Evolutionary conservation across 2,888 invertebrate genomes (phyloP).

Genomic region (Lochmaea crataegi): DNA sequence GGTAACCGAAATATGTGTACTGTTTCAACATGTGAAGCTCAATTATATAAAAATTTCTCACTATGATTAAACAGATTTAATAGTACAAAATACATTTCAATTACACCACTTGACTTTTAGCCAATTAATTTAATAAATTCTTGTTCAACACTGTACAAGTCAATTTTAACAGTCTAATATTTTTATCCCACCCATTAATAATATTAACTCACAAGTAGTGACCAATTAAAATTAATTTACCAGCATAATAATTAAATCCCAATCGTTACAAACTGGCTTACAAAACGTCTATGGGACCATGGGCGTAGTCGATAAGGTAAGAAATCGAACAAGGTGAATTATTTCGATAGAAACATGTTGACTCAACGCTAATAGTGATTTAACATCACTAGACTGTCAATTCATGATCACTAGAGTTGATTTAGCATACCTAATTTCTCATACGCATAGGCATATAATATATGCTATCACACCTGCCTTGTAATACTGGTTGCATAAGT

Average conservation of each 20-base stretch:
- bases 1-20: too few relatives aligned
- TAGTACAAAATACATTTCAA: background rate
- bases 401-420: too few relatives aligned
- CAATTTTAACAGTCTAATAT: conserved; percentile 3
- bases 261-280: conserved; percentile 1
- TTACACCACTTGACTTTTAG: background rate
- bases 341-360: too few relatives aligned
- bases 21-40: too few relatives aligned
- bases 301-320: background rate
- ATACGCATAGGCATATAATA: too few relatives aligned
- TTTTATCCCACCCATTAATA: background rate
- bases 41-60: background rate
- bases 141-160: conserved; percentile 1
- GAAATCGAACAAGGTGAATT: too few relatives aligned
- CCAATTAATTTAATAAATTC: background rate
- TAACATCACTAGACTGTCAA: too few relatives aligned
- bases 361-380: too few relatives aligned
- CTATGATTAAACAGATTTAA: background rate
- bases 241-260: conserved; percentile 8
- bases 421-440: too few relatives aligned
- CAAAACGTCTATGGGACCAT: background rate
- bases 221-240: conserved; percentile 18
- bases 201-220: background rate
- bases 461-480: too few relatives aligned
- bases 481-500: too few relatives aligned